phyloP scores from a whole-genome alignment of 2,888 invertebrate species.

The Sussaba pulchella region DNA sequence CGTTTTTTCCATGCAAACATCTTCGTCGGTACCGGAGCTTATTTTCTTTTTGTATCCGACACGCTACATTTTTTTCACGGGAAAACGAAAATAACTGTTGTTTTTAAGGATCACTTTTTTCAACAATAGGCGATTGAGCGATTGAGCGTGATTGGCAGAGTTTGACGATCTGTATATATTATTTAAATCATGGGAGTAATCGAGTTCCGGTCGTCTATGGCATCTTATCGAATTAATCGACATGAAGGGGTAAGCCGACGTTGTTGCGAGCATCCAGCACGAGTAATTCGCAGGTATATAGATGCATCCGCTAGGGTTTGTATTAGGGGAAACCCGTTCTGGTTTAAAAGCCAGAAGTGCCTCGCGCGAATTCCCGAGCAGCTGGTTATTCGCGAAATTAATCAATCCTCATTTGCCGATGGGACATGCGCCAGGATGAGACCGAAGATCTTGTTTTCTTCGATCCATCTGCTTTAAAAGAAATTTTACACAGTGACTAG shows the following conservation, averaged over 20 bases:
- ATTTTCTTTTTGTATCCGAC: too few relatives aligned
- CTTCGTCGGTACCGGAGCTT: too few relatives aligned
- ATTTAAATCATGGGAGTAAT: slow-evolving; percentile 21
- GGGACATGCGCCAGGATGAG: slow-evolving; percentile 44
- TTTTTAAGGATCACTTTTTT: too few relatives aligned
- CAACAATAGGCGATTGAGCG: too few relatives aligned
- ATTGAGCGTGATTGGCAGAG: too few relatives aligned
- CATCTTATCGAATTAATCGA: slow-evolving; percentile 47
- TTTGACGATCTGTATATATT: too few relatives aligned
- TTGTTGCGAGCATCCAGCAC: slow-evolving; percentile 22
- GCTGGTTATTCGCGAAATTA: slow-evolving; percentile 77
- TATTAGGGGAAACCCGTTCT: not conserved
- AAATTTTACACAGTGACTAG: not conserved
- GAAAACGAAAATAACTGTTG: too few relatives aligned
- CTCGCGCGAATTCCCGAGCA: slow-evolving; percentile 72
- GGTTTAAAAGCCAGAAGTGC: slow-evolving; percentile 65
- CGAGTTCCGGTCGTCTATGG: slow-evolving; percentile 7
- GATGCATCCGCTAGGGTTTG: not conserved
- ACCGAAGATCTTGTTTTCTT: slow-evolving; percentile 27
- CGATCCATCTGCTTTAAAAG: not conserved
- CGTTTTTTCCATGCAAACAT: too few relatives aligned
- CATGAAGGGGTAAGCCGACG: slow-evolving; percentile 14
- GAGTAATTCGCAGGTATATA: slow-evolving; percentile 42
- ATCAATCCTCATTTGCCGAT: slow-evolving; percentile 71
- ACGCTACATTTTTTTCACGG: too few relatives aligned